Base-by-base conservation (phyloP, 2,113 vertebrate genomes). In the Nibea albiflora region DNA sequence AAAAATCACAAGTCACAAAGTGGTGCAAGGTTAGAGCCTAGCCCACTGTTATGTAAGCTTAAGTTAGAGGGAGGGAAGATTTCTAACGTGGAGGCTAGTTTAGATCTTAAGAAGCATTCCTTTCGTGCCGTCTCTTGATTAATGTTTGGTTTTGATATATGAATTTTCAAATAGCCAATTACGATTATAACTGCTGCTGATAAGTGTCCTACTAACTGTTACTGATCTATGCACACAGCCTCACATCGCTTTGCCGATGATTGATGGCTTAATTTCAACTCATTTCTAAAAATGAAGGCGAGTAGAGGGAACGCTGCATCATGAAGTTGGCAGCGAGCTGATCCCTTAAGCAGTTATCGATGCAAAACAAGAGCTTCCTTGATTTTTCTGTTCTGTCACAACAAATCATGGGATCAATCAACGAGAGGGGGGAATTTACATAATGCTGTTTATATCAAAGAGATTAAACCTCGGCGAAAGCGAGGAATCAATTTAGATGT, bases 391-490 rank as follows among this genome's bases (percentile, higher is more conserved):
- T 74, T 82, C 76, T 88, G 92, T 90, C 90, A 91, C 73, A 91
- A 87, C 87, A 88, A 86, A 93, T 92, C 89, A 88, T 15, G 22
- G 53, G 63, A 87, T 88, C 82, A 85, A 88, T 91, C 87, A 76
- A 54, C 20, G 81, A 46, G 56, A 14, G 72, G 39, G 35, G 26
- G 11, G 24, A 11, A 90, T 90, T 88, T 90, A 63, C 88, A 91
- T 88, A 84, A 83, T 22, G 50, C 39, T n/a, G 15, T 49, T 85
- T 71, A 76, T 76, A 87, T 87, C 86, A 86, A 78, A 84, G 78
- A 89, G 85, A 91, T 91, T 85, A 71, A 87, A 88, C 69, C 80
- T 78, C 15, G 60, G 28, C 50, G 62, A 63, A 53, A 76, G 71
- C 69, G n/a, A 49, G 22, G 60, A 82, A 83, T 86, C 67, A 85